Evolutionary conservation across 2,797 vertebrate genomes (phyloP).

Genomic region (Loris lydekkerianus): DNA sequence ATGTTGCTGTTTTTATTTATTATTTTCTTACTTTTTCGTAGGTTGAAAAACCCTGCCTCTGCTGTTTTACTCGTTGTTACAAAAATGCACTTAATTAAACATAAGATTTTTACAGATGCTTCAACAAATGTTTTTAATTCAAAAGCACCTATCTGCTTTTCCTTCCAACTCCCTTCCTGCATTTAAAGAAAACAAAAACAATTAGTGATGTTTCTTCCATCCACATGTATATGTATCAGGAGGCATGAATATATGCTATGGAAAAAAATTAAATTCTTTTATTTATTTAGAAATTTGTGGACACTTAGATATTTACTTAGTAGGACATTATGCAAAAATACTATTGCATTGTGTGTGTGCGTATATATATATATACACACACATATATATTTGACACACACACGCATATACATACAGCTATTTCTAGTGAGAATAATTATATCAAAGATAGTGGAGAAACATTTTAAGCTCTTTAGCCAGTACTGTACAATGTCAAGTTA

Average conservation of each 20-base stretch:
- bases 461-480: constrained; percentile 36
- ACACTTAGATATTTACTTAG: constrained; percentile 4
- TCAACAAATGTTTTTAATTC: constrained; percentile 62
- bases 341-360: background rate
- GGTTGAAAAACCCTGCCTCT: constrained; percentile 66
- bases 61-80: constrained; percentile 45
- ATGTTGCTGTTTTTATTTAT: constrained; percentile 68
- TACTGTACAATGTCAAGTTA: background rate
- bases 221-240: background rate
- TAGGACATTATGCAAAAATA: background rate
- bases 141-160: constrained; percentile 46
- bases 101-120: constrained; percentile 70
- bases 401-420: background rate
- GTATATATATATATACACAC: no score
- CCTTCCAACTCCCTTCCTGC: background rate
- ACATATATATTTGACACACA: background rate
- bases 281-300: constrained; percentile 39
- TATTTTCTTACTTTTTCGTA: constrained; percentile 76
- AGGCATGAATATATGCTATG: background rate
- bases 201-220: background rate
- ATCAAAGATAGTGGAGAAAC: background rate
- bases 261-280: background rate
- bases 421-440: constrained; percentile 22
- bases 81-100: constrained; percentile 62
- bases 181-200: constrained; percentile 60